Base-by-base conservation (phyloP, 2,888 invertebrate species). In the Dascillus cervinus region DNA sequence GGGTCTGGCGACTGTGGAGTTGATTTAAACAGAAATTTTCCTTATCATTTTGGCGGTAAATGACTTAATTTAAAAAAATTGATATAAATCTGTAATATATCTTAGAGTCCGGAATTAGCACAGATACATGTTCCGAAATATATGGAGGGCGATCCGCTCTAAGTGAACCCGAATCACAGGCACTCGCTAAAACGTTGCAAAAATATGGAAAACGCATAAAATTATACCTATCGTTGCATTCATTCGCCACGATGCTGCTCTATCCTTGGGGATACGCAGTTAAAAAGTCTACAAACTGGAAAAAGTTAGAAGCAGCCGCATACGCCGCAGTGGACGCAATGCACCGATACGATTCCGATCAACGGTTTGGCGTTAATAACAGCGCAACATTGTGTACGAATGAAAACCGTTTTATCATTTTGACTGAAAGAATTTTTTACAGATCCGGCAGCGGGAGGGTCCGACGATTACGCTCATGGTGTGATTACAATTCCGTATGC, bases 391-490 rank as follows among this genome's bases (percentile, higher is more conserved):
- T n/a, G 52, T 50, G 11, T 11, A 31, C 21, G 5, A 13, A n/a
- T 26, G 32, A 11, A n/a, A 22, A n/a, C n/a, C 10, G 4, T 25
- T 25, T 2, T 13, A 13, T 11, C 10, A 4, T n/a, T n/a, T n/a
- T n/a, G n/a, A n/a, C n/a, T n/a, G n/a, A n/a, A n/a, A n/a, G 11
- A 3, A 8, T 20, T 20, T 13, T 28, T 66, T 64, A 21, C 57
- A 76, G 66, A 87, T 57, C 80, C 87, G 1, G 84, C 84, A 2
- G 67, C 83, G 15, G 88, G 88, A 1, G 85, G 86, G 6, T 82
- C 87, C 0, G 87, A 87, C 51, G 92, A 94, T 60, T 94, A 90
- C 87, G 91, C 89, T 4, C 89, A 92, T 62, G 86, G 85, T 1
- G 69, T 73, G 20, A 77, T 79, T 6, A 76, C 76, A 15, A 79